A percentile compares a stretch with the other conserved stretches of the same genome.
Evolutionary conservation across 2,797 vertebrate genomes (phyloP).

Genomic region (Numenius phaeopus): DNA sequence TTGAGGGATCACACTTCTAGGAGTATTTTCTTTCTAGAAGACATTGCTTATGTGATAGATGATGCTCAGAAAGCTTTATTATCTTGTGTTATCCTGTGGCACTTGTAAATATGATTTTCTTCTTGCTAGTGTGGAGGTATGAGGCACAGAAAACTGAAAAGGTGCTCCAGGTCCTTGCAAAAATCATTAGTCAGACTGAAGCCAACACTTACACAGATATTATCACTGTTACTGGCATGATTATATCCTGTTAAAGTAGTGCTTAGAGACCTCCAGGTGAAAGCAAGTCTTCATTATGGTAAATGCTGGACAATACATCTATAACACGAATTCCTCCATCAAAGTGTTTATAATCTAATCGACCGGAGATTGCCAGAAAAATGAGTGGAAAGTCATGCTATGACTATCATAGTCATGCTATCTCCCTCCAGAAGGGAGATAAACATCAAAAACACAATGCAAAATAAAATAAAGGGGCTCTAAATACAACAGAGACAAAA

Average conservation of each 20-base stretch:
- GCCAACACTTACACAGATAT: background rate
- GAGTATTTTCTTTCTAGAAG: background rate
- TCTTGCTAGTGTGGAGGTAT: background rate
- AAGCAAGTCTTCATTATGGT: background rate
- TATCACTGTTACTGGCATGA: background rate
- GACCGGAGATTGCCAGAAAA: background rate
- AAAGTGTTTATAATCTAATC: background rate
- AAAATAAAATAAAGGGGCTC: background rate
- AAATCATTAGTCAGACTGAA: slow-evolving; percentile 6
- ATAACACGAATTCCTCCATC: background rate
- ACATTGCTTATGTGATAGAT: background rate
- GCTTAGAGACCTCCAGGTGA: background rate
- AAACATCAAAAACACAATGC: background rate
- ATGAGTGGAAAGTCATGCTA: background rate
- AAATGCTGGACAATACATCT: background rate
- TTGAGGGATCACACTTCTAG: background rate
- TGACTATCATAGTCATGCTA: background rate
- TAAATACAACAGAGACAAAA: background rate
- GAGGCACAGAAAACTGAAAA: background rate
- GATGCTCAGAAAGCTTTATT: background rate
- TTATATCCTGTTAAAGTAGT: background rate
- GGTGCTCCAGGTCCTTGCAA: background rate
- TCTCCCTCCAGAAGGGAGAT: background rate
- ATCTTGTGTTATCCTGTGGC: background rate
- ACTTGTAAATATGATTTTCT: background rate